Evolutionary conservation across 2,797 vertebrate species (phyloP).

Genomic region (Sebastes reedi): DNA sequence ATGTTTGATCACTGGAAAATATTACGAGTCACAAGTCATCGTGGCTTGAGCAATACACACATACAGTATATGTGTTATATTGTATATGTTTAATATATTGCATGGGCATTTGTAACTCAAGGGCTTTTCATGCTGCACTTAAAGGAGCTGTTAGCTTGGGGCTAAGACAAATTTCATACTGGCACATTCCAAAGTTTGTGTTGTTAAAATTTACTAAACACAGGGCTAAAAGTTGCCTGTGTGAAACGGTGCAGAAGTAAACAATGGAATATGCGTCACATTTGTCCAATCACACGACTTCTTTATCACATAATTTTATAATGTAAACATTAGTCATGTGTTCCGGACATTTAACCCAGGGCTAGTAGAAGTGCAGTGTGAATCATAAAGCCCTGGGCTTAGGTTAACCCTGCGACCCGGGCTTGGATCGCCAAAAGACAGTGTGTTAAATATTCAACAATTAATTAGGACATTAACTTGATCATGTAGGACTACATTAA

Average conservation of each 20-base stretch:
- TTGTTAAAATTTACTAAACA: neutral
- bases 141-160: neutral
- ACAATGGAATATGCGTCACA: neutral
- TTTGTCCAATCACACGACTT: neutral
- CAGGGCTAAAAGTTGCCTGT: neutral
- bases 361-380: neutral
- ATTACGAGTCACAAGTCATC: neutral
- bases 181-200: neutral
- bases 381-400: neutral
- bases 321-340: neutral
- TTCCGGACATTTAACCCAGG: neutral
- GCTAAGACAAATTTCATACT: neutral
- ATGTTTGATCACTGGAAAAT: neutral
- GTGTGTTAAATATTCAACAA: neutral
- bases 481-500: neutral
- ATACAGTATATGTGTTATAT: neutral
- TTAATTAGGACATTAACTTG: conserved; percentile 12
- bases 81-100: neutral
- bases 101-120: neutral
- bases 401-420: neutral
- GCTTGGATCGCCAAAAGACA: neutral
- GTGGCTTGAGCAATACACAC: neutral
- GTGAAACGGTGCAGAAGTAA: neutral
- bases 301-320: neutral
- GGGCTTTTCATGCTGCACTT: neutral